Base-by-base conservation (phyloP, 2,888 invertebrate species). In the Stomorhina lunata region DNA sequence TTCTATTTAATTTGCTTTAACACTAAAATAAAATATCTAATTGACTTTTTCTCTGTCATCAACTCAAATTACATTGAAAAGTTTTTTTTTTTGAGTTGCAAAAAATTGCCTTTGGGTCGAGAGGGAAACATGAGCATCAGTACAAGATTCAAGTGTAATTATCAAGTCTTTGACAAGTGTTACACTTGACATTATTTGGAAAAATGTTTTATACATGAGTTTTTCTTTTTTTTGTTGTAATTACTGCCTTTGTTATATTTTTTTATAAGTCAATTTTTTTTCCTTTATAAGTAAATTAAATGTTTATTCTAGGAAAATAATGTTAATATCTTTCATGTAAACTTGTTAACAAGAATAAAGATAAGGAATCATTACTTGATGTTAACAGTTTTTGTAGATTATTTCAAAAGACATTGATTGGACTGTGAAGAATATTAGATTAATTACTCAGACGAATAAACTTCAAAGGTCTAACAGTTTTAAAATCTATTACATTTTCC, bases 61-160 rank as follows among this genome's bases (percentile, higher is more conserved):
- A 29, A 6, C 40, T 55, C 29, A 27, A 55, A 40, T 55, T 55
- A 43, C 17, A 43, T 69, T 29, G n/a, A 20, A 15, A 10, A n/a
- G 4, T 12, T 4, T 43, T 43, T n/a, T 69, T 55, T 68, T n/a
- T 22, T 57, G n/a, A n/a, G n/a, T 25, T 37, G 59, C 34, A 48
- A 2, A n/a, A n/a, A 50, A 50, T 15, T 55, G 29, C 29, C 29
- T 37, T 17, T 34, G 15, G 32, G 4, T n/a, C n/a, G n/a, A n/a
- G n/a, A n/a, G 12, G 6, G 4, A n/a, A 34, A 25, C 22, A 45
- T 45, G 29, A 61, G 12, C 22, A 32, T n/a, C n/a, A n/a, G n/a
- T n/a, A n/a, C n/a, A n/a, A n/a, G 45, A 59, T 34, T 59, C 59
- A 37, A 25, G n/a, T 27, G 37, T 37, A 61, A 72, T 72, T 72